Percentiles rank a stretch among this genome's conserved stretches.
These are phyloP conservation scores for Diplodus sargus DNA, from an alignment of 2,797 vertebrate species.

Conservation along the genomic window DNA sequence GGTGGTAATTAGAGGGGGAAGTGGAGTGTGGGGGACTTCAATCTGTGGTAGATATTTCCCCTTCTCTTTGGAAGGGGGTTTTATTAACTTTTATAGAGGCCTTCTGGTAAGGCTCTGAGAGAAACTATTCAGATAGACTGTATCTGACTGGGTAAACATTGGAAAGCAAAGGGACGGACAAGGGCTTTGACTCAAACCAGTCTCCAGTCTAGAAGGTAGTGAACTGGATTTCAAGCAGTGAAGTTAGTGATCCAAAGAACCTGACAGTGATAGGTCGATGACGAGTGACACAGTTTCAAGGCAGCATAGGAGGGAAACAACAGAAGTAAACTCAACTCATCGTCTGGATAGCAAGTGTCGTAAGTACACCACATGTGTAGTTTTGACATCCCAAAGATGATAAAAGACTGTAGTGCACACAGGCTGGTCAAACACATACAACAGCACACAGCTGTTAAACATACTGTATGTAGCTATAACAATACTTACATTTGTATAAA, in stretches of 20 bases:
- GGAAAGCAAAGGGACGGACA: slow-evolving; percentile 59
- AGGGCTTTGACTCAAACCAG: slow-evolving; percentile 49
- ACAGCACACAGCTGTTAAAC: slow-evolving; percentile 6
- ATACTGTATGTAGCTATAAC: slow-evolving; percentile 23
- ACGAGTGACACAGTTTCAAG: slow-evolving; percentile 9
- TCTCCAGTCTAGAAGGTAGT: slow-evolving; percentile 17
- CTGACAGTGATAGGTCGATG: slow-evolving; percentile 4
- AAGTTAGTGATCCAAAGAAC: slow-evolving; percentile 13
- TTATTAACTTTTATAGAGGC: slow-evolving; percentile 58
- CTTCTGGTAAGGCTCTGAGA: slow-evolving; percentile 81
- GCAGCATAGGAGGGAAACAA: background rate
- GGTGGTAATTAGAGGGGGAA: slow-evolving; percentile 37
- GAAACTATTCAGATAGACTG: slow-evolving; percentile 50
- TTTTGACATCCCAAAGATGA: slow-evolving; percentile 10
- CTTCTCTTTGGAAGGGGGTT: slow-evolving; percentile 52
- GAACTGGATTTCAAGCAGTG: slow-evolving; percentile 10
- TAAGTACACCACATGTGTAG: slow-evolving; percentile 13
- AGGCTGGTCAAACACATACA: background rate
- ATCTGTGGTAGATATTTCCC: slow-evolving; percentile 75
- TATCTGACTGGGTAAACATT: slow-evolving; percentile 54
- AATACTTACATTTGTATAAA: background rate
- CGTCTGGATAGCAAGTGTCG: slow-evolving; percentile 7
- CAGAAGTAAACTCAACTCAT: slow-evolving; percentile 10
- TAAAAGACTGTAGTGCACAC: background rate
- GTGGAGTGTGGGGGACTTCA: slow-evolving; percentile 60